phyloP scores from a whole-genome alignment of 2,797 vertebrate species.

The Poeciliopsis paucimaculata region DNA sequence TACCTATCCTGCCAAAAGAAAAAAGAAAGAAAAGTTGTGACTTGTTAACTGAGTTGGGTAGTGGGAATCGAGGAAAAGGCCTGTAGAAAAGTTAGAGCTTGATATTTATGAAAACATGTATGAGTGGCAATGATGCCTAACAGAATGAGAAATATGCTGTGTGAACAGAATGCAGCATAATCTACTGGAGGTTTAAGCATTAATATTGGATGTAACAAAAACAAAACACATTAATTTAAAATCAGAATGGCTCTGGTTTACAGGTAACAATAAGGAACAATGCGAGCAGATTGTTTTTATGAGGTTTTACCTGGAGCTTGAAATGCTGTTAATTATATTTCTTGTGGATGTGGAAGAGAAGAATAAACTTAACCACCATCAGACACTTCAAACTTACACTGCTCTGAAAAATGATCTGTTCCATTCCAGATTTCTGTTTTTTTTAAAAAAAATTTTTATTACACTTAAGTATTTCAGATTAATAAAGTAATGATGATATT shows the following conservation, averaged over 20 bases:
- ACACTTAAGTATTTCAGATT: background rate
- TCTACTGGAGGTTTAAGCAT: constrained; percentile 24
- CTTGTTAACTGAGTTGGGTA: constrained; percentile 45
- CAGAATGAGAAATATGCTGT: constrained; percentile 23
- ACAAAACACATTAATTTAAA: constrained; percentile 37
- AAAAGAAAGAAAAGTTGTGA: constrained; percentile 15
- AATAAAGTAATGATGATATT: background rate
- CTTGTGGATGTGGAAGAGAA: constrained; percentile 7
- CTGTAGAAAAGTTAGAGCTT: constrained; percentile 50
- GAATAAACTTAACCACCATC: constrained; percentile 20
- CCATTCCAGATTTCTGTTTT: background rate
- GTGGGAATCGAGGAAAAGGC: constrained; percentile 36
- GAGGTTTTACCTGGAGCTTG: constrained; percentile 35
- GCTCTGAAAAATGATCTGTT: background rate
- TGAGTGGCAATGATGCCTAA: constrained; percentile 45
- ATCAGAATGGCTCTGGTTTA: constrained; percentile 53
- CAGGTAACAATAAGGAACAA: constrained; percentile 47
- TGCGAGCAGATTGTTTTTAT: constrained; percentile 52
- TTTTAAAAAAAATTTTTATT: background rate
- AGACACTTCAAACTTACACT: constrained; percentile 31
- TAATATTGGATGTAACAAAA: constrained; percentile 38
- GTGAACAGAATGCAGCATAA: constrained; percentile 44
- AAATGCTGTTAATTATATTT: constrained; percentile 35
- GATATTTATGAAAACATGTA: constrained; percentile 61
- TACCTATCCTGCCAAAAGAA: constrained; percentile 42